These are phyloP conservation scores for Paramuricea clavata DNA, from an alignment of 92 coral and sea anemone species.

Conservation along the genomic window DNA sequence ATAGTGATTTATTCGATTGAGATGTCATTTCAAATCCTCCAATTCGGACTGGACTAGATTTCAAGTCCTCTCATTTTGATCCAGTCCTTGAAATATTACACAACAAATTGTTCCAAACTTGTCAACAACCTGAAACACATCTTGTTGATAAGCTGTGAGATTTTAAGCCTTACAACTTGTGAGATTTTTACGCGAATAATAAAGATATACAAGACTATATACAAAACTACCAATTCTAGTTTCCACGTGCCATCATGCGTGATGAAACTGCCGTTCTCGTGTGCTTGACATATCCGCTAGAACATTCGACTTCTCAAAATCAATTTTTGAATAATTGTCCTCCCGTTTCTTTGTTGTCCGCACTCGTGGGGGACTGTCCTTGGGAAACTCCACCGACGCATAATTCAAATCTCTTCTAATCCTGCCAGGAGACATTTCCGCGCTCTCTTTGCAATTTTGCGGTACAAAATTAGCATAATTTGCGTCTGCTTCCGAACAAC, in stretches of 20 bases:
- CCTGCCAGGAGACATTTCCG: background rate
- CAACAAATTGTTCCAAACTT: no score
- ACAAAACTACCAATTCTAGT: background rate
- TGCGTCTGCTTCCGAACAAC: background rate
- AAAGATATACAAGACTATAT: background rate
- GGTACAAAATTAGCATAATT: conserved; percentile 20
- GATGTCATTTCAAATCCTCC: no score
- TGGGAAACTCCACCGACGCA: conserved; percentile 32
- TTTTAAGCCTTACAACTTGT: background rate
- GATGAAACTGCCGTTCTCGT: conserved; percentile 28
- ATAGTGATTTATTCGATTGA: no score
- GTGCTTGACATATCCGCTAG: conserved; percentile 47
- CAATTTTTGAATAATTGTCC: conserved; percentile 77
- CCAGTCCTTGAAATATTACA: no score
- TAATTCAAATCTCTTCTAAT: conserved; percentile 20
- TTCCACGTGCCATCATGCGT: background rate
- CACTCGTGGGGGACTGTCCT: background rate
- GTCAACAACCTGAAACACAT: no score
- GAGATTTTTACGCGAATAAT: background rate
- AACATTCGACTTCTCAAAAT: conserved; percentile 88
- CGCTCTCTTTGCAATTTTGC: background rate
- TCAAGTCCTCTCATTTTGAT: no score
- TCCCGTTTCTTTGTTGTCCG: background rate
- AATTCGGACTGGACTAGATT: no score
- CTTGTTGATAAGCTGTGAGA: no score